These are phyloP conservation scores for Danaus plexippus DNA, from an alignment of 1,140 invertebrate genomes.

Conservation along the genomic window DNA sequence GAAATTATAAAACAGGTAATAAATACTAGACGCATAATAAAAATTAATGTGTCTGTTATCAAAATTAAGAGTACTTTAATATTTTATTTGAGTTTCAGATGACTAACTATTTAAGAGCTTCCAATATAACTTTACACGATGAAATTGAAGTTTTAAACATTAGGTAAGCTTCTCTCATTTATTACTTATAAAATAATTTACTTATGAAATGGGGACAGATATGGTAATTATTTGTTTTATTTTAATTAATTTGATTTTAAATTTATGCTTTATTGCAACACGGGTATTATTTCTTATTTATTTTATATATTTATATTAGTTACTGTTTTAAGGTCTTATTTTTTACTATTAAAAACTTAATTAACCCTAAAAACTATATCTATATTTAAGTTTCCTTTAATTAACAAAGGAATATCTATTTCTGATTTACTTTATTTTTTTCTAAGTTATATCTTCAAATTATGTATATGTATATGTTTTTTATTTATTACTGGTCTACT, in stretches of 20 bases:
- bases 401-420: no score
- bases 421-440: no score
- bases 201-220: neutral
- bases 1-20: slow-evolving; percentile 54
- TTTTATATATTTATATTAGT: no score
- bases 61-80: slow-evolving; percentile 8
- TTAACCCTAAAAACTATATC: no score
- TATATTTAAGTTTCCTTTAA: no score
- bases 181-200: neutral
- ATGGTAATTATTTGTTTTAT: no score
- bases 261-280: no score
- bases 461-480: neutral
- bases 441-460: no score
- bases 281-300: no score
- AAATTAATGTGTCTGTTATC: neutral
- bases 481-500: slow-evolving; percentile 2
- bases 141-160: slow-evolving; percentile 79
- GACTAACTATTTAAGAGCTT: slow-evolving; percentile 74
- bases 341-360: no score
- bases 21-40: neutral
- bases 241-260: no score
- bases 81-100: slow-evolving; percentile 71
- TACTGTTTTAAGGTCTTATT: no score
- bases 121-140: slow-evolving; percentile 78
- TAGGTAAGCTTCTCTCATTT: slow-evolving; percentile 65